phyloP scores from a whole-genome alignment of 2,113 vertebrate genomes.

The Calypte anna region DNA sequence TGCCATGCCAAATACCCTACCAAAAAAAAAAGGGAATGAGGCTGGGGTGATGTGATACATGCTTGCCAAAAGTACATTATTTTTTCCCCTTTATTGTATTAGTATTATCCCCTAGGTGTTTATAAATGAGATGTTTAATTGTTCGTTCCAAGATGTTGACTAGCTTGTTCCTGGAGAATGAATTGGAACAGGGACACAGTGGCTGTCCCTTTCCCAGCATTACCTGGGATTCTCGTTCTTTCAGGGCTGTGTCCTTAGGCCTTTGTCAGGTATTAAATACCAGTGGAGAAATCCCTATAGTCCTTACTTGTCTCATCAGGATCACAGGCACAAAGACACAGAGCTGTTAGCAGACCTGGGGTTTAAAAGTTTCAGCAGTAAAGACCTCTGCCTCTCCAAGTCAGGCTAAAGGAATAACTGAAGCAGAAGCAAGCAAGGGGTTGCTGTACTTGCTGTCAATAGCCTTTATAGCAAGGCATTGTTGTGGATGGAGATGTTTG shows the following conservation, averaged over 20 bases:
- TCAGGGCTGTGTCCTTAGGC: neutral
- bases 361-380: neutral
- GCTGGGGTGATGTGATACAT: neutral
- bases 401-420: neutral
- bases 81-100: neutral
- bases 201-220: neutral
- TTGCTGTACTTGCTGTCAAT: neutral
- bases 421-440: neutral
- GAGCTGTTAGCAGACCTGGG: neutral
- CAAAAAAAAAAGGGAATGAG: neutral
- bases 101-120: neutral
- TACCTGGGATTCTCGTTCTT: neutral
- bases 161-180: neutral
- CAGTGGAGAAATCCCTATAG: neutral
- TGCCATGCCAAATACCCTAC: neutral
- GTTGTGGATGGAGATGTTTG: neutral
- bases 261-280: neutral
- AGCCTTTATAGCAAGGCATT: neutral
- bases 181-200: accelerated
- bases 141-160: neutral
- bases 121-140: neutral
- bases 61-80: neutral
- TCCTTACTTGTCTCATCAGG: neutral
- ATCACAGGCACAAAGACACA: neutral
- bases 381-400: neutral